Evolutionary conservation across 2,113 vertebrate genomes (phyloP).

Genomic region (Mobula birostris): DNA sequence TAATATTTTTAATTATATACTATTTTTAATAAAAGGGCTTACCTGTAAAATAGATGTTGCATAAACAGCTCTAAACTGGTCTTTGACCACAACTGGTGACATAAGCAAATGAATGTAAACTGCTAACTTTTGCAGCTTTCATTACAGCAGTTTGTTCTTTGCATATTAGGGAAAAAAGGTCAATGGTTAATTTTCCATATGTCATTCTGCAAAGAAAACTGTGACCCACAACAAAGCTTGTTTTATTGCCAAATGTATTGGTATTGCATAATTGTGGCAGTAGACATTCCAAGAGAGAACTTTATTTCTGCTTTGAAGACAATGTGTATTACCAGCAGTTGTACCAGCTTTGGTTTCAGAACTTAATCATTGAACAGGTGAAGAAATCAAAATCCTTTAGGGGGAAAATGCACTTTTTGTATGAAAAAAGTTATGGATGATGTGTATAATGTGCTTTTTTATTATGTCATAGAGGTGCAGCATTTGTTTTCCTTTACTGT

Average conservation of each 20-base stretch:
- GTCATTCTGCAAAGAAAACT: conserved; percentile 21
- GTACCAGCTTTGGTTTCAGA: conserved; percentile 28
- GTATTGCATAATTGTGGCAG: conserved; percentile 34
- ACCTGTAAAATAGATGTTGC: conserved; percentile 22
- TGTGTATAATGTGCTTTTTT: conserved; percentile 35
- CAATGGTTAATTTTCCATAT: conserved; percentile 21
- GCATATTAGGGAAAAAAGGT: not conserved
- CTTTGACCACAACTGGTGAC: conserved; percentile 30
- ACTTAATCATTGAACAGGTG: conserved; percentile 29
- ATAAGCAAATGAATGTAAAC: conserved; percentile 37
- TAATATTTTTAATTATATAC: conserved; percentile 38
- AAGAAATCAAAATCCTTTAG: conserved; percentile 36
- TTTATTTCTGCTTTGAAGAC: conserved; percentile 33
- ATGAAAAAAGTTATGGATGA: conserved; percentile 37
- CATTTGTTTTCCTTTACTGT: conserved; percentile 30
- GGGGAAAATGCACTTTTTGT: conserved; percentile 37
- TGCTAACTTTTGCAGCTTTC: conserved; percentile 30
- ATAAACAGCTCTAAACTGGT: conserved; percentile 2
- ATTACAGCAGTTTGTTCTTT: conserved; percentile 9
- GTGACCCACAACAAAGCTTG: conserved; percentile 18
- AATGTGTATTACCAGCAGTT: conserved; percentile 32
- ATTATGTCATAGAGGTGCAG: conserved; percentile 31
- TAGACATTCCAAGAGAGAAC: conserved; percentile 32
- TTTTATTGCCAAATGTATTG: conserved; percentile 36
- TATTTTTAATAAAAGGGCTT: conserved; percentile 26